phyloP scores from a whole-genome alignment of 2,113 vertebrate species.

The Apteryx owenii region DNA sequence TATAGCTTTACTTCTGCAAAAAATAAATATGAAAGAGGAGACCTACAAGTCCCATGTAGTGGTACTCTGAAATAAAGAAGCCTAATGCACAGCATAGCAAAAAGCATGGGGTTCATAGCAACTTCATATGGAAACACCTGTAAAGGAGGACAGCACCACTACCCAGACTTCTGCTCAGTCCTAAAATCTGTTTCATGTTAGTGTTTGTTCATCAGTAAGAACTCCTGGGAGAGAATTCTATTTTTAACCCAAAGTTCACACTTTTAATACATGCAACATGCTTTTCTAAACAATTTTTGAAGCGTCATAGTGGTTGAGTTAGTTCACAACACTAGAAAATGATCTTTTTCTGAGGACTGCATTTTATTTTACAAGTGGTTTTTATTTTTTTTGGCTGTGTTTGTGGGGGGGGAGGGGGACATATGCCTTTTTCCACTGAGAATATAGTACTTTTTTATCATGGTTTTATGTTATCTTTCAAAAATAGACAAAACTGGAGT shows the following conservation, averaged over 20 bases:
- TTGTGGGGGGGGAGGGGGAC: neutral
- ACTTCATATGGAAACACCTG: neutral
- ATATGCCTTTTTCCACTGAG: neutral
- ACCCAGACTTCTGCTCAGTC: neutral
- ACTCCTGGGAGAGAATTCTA: neutral
- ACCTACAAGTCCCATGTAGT: neutral
- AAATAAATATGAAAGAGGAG: neutral
- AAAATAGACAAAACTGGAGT: neutral
- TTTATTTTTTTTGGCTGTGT: too few relatives aligned
- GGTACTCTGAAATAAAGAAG: neutral
- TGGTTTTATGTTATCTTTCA: neutral
- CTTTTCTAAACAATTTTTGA: neutral
- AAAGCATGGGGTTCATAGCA: neutral
- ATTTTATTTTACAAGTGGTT: neutral
- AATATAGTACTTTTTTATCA: neutral
- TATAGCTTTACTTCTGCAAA: neutral
- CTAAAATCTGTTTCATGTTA: constrained; percentile 17
- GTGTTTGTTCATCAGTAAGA: neutral
- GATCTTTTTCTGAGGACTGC: neutral
- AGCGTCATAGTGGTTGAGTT: neutral
- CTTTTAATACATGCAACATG: neutral
- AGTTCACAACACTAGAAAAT: constrained; percentile 7
- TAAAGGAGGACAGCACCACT: neutral
- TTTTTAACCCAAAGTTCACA: neutral
- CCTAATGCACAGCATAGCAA: neutral